Percentiles rank a stretch among this genome's conserved stretches.
Conservation (phyloP, 2,113 vertebrate genomes). For the Seriola dumerili region DNA sequence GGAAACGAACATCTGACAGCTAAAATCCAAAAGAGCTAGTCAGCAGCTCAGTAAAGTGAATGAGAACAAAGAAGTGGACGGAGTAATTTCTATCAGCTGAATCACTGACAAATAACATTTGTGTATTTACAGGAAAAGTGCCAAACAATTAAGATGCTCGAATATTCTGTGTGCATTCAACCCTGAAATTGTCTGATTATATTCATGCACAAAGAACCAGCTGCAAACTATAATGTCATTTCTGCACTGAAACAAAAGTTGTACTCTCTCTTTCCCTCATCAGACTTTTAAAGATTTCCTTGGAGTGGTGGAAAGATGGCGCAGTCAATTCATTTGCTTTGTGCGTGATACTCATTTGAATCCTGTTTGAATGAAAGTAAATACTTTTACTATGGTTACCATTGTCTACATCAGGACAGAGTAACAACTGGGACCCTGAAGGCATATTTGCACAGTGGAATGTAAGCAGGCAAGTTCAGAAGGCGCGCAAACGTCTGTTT, state of each 20-base stretch:
- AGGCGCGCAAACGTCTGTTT: constrained; percentile 8
- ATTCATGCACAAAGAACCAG: constrained; percentile 15
- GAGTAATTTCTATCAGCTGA: constrained; percentile 22
- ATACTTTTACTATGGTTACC: constrained; percentile 71
- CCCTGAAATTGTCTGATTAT: constrained; percentile 50
- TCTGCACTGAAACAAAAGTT: constrained; percentile 11
- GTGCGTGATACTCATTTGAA: constrained; percentile 63
- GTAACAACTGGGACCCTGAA: constrained; percentile 37
- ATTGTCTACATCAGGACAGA: constrained; percentile 45
- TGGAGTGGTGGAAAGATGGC: not conserved
- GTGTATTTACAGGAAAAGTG: constrained; percentile 23
- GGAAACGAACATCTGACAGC: constrained; percentile 48
- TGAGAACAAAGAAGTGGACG: constrained; percentile 41
- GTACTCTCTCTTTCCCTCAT: constrained; percentile 10
- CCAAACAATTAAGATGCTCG: constrained; percentile 21
- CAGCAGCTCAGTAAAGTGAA: constrained; percentile 18
- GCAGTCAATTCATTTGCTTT: constrained; percentile 44
- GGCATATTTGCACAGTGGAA: constrained; percentile 48
- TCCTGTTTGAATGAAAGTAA: constrained; percentile 62
- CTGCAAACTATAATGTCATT: not conserved
- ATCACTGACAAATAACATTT: constrained; percentile 27
- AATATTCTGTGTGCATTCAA: constrained; percentile 40
- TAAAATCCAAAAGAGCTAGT: constrained; percentile 46
- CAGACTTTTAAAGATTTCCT: constrained; percentile 36
- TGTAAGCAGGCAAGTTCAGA: constrained; percentile 5